Evolutionary conservation across 2,888 invertebrate genomes (phyloP), one percentile per base, ranked within the genome.

Genomic region (Agrochola lota): DNA sequence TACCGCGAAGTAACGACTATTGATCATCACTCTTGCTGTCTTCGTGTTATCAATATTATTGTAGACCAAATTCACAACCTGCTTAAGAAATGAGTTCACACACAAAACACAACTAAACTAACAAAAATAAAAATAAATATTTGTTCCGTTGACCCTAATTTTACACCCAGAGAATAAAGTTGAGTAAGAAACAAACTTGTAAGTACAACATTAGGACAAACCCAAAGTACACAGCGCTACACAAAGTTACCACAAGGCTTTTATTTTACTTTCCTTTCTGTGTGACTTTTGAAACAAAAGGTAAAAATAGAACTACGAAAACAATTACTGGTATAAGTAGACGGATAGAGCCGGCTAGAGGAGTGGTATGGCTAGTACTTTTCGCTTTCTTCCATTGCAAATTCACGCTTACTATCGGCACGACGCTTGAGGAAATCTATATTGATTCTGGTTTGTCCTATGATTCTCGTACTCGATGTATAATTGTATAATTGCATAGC

Each of bases 131-230:
- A 67, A 64, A 43, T 60, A 84, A 84, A 74, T 71, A 67, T 85
- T 81, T 59, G 55, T 43, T 35, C 23, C 17, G 55, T 81, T 74
- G 43, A 46, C 59, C 57, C 40, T 52, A 82, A 70, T 55, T 67
- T 81, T 67, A 70, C 74, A 67, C 26, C 55, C 23, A 11, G 11
- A 52, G 35, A 71, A 63, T 85, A 81, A 81, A 85, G 81, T 74
- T 82, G 63, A 43, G 7, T 57, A 59, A 26, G 35, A 74, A 81
- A 85, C 81, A 70, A 81, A 85, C 35, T 81, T 52, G 66, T 62
- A 67, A 74, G 62, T 59, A 71, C 62, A 57, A 85, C 81, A 71
- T 63, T 62, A 74, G 57, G 35, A 59, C 57, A 59, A 85, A 74
- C 60, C 46, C n/a, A 46, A 81, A 70, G 76, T 67, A 81, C 43